Percentiles rank a stretch among this genome's conserved stretches.
phyloP scores from a whole-genome alignment of 2,113 vertebrate genomes.

The Sceloporus tristichus region DNA sequence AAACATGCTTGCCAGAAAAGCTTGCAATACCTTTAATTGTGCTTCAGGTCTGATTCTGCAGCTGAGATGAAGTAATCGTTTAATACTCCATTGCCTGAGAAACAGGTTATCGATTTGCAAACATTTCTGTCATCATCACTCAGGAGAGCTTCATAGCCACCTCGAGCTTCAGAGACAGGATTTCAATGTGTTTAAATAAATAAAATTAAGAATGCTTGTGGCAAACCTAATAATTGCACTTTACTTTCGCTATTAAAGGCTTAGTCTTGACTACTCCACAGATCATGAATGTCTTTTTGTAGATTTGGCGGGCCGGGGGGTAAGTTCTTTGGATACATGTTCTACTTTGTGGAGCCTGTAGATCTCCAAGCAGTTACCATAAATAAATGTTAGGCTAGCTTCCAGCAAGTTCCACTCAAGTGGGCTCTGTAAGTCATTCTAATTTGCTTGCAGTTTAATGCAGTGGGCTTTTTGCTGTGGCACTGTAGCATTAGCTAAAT shows the following conservation, averaged over 20 bases:
- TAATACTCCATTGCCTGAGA: conserved; percentile 2
- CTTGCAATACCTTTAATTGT: neutral
- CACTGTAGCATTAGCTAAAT: neutral
- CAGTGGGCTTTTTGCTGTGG: neutral
- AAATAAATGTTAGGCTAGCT: neutral
- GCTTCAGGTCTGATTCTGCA: conserved; percentile 4
- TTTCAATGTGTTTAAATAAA: neutral
- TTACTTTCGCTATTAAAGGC: conserved; percentile 19
- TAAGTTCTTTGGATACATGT: neutral
- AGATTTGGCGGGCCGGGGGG: neutral
- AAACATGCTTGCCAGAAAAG: neutral
- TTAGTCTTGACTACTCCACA: neutral
- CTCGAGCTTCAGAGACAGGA: neutral
- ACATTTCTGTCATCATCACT: neutral
- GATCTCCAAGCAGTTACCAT: no score
- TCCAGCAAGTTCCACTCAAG: neutral
- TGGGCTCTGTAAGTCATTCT: neutral
- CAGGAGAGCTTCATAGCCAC: neutral
- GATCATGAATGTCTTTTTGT: neutral
- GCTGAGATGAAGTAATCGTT: conserved; percentile 2
- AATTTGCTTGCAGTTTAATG: neutral
- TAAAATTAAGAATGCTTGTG: conserved; percentile 8
- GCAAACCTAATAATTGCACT: neutral
- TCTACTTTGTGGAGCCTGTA: neutral
- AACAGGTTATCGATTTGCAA: neutral